Evolutionary conservation across 2,113 vertebrate genomes (phyloP), one percentile per base, ranked within the genome.

Genomic region (Circaetus gallicus): DNA sequence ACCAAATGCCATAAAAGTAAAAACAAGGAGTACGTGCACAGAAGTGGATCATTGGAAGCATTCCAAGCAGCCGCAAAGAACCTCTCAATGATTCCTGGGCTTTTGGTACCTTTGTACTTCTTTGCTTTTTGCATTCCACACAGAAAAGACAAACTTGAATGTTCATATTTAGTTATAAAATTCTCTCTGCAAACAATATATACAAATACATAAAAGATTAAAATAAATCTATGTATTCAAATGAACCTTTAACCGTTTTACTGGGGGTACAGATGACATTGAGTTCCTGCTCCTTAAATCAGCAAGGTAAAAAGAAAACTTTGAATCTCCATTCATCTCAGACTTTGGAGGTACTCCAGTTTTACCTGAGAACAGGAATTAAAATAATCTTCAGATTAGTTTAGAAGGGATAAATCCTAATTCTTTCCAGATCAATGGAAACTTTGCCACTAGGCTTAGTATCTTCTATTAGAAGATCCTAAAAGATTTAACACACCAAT

Each of bases 201-300:
- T 38, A 86, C 21, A 79, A 89, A 92, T 62, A 73, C 15, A 32
- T 32, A 87, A 72, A 45, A 80, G 59, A 70, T 45, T 36, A 53
- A 97, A 88, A 85, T 19, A 94, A 67, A 92, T 28, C 7, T 17
- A 81, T 74, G 34, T 43, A 52, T 86, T 89, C 77, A 88, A 96
- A 89, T 16, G 43, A 94, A 99, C 99, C 99, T 99, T 99, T 91
- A 99, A 98, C 70, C 99, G 98, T 97, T 99, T 99, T 82, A 98
- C 99, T 86, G 99, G 99, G 42, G 99, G 99, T 95, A 98, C 96
- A 34, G 94, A 89, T 29, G 98, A 98, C 91, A 95, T 76, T 83
- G 98, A 98, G 96, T 98, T 98, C 86, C 99, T 98, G 89, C 76
- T 99, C 98, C 97, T 99, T 97, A 99, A 97, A 97, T 99, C 99